Conservation (phyloP, 1,140 invertebrate genomes). For the Drosophila punjabiensis region DNA sequence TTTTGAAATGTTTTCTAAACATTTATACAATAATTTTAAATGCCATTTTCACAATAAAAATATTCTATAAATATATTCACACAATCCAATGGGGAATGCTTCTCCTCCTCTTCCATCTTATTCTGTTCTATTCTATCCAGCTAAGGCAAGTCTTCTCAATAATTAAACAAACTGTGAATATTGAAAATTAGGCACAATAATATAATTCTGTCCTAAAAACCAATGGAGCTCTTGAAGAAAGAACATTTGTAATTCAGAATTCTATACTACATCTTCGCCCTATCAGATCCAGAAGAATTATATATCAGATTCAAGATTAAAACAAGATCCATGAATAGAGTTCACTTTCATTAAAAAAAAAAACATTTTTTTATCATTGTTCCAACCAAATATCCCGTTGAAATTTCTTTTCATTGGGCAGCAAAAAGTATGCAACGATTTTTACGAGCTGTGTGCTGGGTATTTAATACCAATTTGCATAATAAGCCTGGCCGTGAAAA, state of each 20-base stretch:
- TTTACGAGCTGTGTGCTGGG: not conserved
- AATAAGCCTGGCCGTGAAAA: not conserved
- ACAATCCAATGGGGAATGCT: slow-evolving; percentile 6
- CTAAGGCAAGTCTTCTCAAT: not conserved
- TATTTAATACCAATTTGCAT: not conserved
- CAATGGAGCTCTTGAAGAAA: too few species aligned
- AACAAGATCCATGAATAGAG: too few species aligned
- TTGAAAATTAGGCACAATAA: not conserved
- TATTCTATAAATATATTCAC: slow-evolving; percentile 39
- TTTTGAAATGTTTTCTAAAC: slow-evolving; percentile 70
- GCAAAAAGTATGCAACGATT: not conserved
- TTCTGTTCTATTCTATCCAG: not conserved
- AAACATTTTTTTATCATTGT: too few species aligned
- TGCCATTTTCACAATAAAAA: slow-evolving; percentile 65
- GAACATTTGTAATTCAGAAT: too few species aligned
- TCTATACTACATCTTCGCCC: too few species aligned
- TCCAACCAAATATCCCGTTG: not conserved
- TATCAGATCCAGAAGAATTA: too few species aligned
- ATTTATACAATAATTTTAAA: slow-evolving; percentile 64
- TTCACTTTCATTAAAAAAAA: too few species aligned
- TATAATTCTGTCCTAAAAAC: not conserved
- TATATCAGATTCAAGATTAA: too few species aligned
- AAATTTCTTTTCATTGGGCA: not conserved
- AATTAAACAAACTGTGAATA: slow-evolving; percentile 1
- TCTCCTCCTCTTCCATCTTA: not conserved